Base-by-base conservation (phyloP, 2,113 vertebrate species). In the Semicossyphus pulcher region DNA sequence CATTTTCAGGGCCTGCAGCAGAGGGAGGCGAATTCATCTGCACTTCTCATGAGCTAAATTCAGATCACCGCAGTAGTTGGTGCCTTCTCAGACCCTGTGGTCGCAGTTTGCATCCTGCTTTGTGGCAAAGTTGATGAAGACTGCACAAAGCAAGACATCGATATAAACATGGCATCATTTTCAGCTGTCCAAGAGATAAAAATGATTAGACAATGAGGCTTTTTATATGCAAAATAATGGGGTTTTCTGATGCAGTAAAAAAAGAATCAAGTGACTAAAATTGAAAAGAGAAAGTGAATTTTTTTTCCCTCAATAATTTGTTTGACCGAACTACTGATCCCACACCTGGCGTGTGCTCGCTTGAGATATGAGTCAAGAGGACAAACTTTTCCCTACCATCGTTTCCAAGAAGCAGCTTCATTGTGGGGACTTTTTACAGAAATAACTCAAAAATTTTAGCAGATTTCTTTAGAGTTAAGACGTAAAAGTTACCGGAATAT, bases 41-140 rank as follows among this genome's bases (percentile, higher is more conserved):
- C 75, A 76, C 84, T 66, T 91, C 90, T 91, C 83, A 85, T 57
- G 48, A 80, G 79, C 72, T 72, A 85, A 82, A 85, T 73, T 86
- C 78, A 84, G 75, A 83, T 63, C 81, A 34, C 47, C 69, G 9
- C 67, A 62, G 57, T 3, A 8, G 78, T 10, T 23, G 78, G 8
- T 62, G 47, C 12, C 64, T 29, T 66, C 45, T 70, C 39, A 29
- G 74, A 39, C 52, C 21, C 32, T 32, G 58, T 29, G 29, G 16
- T 23, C 34, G 18, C 12, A 2, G 12, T 41, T 15, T n/a, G n/a
- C 54, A 37, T 14, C 29, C 10, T 3, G 34, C n/a, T 3, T 20
- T 5, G 10, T 41, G 66, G 32, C 45, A 73, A 49, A 75, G 75
- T 79, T 66, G 61, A 72, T 4, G 1, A 1, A 52, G 52, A 26